These are phyloP conservation scores for Allobates femoralis DNA, from an alignment of 2,797 vertebrate species.

Conservation along the genomic window DNA sequence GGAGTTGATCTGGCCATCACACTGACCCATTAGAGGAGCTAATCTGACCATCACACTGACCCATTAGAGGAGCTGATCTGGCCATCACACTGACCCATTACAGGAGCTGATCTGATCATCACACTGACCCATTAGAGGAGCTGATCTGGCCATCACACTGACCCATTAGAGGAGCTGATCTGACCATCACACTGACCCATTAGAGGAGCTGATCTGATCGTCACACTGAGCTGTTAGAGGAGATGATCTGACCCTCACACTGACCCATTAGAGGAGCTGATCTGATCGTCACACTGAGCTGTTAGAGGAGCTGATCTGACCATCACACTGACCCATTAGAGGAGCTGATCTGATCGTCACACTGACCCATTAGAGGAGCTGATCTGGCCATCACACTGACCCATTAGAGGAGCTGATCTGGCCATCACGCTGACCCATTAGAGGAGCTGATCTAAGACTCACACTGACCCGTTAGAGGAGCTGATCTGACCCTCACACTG, in stretches of 20 bases:
- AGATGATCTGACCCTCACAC: too few relatives aligned
- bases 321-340: neutral
- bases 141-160: neutral
- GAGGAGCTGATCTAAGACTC: too few relatives aligned
- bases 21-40: too few relatives aligned
- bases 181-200: neutral
- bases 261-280: neutral
- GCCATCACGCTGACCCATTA: neutral
- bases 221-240: too few relatives aligned
- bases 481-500: neutral
- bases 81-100: neutral
- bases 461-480: neutral
- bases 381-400: too few relatives aligned
- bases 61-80: neutral
- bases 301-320: too few relatives aligned
- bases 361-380: too few relatives aligned
- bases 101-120: too few relatives aligned
- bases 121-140: neutral
- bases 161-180: too few relatives aligned
- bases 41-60: too few relatives aligned
- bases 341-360: neutral
- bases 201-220: neutral
- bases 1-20: neutral
- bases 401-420: neutral
- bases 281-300: neutral